Percentiles rank a stretch among this genome's conserved stretches.
Conservation (phyloP, 30 jellyfish, hydroid and myxozoan species). For the Pseudorhiza aurosa region DNA sequence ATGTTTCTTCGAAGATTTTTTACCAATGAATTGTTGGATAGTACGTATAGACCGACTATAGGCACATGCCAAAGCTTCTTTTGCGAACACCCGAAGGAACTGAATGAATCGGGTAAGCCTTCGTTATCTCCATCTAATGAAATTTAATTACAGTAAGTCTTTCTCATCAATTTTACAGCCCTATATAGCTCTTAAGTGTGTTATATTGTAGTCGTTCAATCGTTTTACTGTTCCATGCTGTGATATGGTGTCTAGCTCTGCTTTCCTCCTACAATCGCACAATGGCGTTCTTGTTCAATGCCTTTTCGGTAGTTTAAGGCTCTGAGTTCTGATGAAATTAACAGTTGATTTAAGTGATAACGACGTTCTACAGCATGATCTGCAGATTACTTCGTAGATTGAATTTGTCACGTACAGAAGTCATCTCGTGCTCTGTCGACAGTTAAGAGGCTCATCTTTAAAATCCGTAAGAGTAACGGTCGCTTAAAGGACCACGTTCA, state of each 20-base stretch:
- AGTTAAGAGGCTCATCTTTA: neutral
- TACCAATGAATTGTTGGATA: too few relatives aligned
- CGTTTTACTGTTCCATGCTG: conserved; percentile 6
- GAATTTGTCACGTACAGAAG: neutral
- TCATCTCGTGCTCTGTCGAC: neutral
- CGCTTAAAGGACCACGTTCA: too few relatives aligned
- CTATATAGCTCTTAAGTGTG: neutral
- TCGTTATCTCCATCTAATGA: neutral
- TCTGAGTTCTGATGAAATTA: neutral
- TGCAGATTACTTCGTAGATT: neutral
- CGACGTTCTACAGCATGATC: neutral
- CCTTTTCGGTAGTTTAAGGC: neutral
- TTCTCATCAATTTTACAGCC: neutral
- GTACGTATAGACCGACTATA: too few relatives aligned
- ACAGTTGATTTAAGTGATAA: neutral
- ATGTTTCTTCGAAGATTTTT: too few relatives aligned
- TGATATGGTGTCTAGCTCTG: conserved; percentile 19
- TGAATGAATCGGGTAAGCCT: neutral
- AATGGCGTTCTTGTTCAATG: neutral
- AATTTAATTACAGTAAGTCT: neutral
- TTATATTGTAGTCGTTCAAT: conserved; percentile 1
- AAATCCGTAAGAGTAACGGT: too few relatives aligned
- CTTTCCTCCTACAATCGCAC: neutral
- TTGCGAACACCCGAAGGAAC: too few relatives aligned
- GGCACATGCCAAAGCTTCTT: too few relatives aligned